phyloP scores from a whole-genome alignment of 2,797 vertebrate genomes.

The Leptodactylus fallax region DNA sequence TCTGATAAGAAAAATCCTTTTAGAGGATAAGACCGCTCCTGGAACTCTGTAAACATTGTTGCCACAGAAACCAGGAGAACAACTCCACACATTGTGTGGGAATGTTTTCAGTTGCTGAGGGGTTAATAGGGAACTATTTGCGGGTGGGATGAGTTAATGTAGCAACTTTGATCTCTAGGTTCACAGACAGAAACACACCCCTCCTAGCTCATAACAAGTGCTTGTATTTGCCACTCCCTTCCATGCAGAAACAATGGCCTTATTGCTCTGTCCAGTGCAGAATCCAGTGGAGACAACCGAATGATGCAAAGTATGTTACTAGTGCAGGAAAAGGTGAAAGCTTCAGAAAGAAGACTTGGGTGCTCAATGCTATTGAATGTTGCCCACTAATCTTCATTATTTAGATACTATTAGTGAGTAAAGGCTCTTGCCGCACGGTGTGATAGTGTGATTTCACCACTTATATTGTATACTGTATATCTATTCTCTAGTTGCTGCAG shows the following conservation, averaged over 20 bases:
- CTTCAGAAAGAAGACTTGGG: background rate
- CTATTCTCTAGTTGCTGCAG: no score
- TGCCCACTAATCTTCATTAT: background rate
- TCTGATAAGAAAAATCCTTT: background rate
- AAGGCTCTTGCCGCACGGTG: no score
- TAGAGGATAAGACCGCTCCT: background rate
- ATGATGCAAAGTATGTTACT: background rate
- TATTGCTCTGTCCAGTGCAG: slow-evolving; percentile 39
- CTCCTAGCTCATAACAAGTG: slow-evolving; percentile 56
- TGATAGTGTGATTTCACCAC: no score
- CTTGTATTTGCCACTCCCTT: slow-evolving; percentile 48
- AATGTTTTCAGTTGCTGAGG: background rate
- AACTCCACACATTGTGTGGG: slow-evolving; percentile 23
- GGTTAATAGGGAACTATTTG: slow-evolving; percentile 55
- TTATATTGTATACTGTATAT: no score
- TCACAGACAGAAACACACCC: slow-evolving; percentile 57
- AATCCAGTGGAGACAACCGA: background rate
- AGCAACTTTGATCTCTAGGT: slow-evolving; percentile 58
- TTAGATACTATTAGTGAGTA: no score
- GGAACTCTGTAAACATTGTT: background rate
- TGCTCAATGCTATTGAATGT: background rate
- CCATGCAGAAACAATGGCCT: slow-evolving; percentile 48
- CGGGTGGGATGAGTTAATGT: slow-evolving; percentile 54
- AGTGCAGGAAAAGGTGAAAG: background rate
- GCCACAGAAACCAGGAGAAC: slow-evolving; percentile 21